Base-by-base conservation (phyloP, 2,113 vertebrate genomes). In the Cynocephalus volans region DNA sequence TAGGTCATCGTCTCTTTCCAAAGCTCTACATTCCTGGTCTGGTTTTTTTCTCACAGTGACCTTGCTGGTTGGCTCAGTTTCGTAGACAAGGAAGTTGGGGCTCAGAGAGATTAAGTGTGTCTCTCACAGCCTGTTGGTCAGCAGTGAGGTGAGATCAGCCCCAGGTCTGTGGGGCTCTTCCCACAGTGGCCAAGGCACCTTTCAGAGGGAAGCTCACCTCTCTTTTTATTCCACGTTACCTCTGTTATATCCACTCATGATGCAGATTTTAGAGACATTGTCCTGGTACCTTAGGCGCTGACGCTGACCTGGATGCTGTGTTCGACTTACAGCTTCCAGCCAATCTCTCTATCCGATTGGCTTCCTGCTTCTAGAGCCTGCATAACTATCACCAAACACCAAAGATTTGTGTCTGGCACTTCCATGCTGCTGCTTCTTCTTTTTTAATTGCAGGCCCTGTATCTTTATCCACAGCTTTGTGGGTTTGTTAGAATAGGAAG, bases 401-500 rank as follows among this genome's bases (percentile, higher is more conserved):
- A 24, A 9, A 65, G 31, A 72, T 18, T 58, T 6, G 69, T 18
- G 75, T 13, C 76, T 67, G 80, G 62, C 62, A 18, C 45, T 26
- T 58, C 36, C 62, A 31, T 6, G 7, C 5, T 33, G 36, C 15
- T 76, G 0, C 50, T 52, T 60, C 6, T 33, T 48, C 15, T 18
- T 31, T 12, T 60, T 17, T 56, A 41, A 41, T 54, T 19, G 19
- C 24, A 73, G 84, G 19, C 56, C 69, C 52, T n/a, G 0, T 93
- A 67, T 97, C 93, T 97, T 82, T 69, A 69, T 85, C 76, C 96
- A 87, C 97, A 97, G 93, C 92, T 85, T 91, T 96, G 98, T 84
- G 96, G 97, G 87, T 95, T 98, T 90, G 93, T 82, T 92, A 90
- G 90, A 95, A 85, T 84, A 97, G 98, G 98, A 98, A 98, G 97